Conservation (phyloP, 2,113 vertebrate genomes). For the Osmerus mordax region DNA sequence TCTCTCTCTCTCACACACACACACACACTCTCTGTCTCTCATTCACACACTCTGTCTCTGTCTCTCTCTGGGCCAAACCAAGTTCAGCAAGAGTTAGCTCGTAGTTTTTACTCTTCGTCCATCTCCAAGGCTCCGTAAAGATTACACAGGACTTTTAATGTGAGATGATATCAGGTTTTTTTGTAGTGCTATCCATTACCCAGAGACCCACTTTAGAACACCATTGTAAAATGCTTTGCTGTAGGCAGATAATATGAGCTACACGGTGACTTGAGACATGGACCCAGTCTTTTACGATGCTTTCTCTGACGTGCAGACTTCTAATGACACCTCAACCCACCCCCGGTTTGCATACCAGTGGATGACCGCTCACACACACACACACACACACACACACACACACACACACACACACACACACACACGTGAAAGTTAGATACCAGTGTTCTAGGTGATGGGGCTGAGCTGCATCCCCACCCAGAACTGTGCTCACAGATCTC, state of each 20-base stretch:
- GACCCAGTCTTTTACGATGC: background rate
- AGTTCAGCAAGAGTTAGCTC: background rate
- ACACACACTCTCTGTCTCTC: background rate
- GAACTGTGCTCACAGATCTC: constrained; percentile 1
- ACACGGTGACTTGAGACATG: background rate
- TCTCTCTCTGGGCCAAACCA: background rate
- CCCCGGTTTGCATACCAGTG: too few relatives aligned
- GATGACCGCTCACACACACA: too few relatives aligned
- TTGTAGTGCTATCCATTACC: background rate
- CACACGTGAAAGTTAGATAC: constrained; percentile 11
- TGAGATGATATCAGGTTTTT: too few relatives aligned
- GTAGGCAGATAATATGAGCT: background rate
- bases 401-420: background rate
- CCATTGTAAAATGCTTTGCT: background rate
- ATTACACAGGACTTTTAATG: background rate
- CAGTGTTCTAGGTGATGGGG: background rate
- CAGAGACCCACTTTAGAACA: background rate
- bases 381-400: background rate
- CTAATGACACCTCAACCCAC: too few relatives aligned
- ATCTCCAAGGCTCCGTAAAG: background rate
- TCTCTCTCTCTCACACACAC: background rate
- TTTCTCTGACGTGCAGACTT: too few relatives aligned
- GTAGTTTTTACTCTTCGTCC: too few relatives aligned
- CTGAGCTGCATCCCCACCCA: background rate
- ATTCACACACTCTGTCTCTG: background rate